A percentile compares a stretch with the other conserved stretches of the same genome.
phyloP scores from a whole-genome alignment of 2,888 invertebrate genomes.

The Apotomis turbidana region DNA sequence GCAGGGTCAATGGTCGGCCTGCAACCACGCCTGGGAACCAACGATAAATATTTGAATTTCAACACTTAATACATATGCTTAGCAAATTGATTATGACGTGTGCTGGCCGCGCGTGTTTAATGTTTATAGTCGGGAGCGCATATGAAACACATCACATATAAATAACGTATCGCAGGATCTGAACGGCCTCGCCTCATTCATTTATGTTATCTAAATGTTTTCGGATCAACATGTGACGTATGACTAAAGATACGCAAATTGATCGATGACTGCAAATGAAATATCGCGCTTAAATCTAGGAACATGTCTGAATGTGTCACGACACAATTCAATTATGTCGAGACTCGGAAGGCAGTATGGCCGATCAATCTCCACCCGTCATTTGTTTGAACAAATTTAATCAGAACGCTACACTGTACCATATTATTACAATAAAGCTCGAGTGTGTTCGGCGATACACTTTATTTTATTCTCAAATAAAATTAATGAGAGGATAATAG shows the following conservation, averaged over 20 bases:
- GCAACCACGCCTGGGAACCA: constrained; percentile 76
- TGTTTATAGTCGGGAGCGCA: constrained; percentile 19
- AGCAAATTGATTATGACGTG: constrained; percentile 78
- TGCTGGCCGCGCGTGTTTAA: constrained; percentile 59
- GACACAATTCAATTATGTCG: constrained; percentile 23
- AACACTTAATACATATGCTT: constrained; percentile 82
- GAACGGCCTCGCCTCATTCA: constrained; percentile 22
- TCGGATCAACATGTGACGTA: constrained; percentile 20
- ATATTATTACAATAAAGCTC: constrained; percentile 16
- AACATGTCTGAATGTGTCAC: constrained; percentile 19
- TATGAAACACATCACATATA: constrained; percentile 14
- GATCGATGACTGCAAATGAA: constrained; percentile 29
- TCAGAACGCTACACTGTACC: constrained; percentile 13
- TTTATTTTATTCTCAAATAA: constrained; percentile 34
- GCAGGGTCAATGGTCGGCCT: constrained; percentile 80
- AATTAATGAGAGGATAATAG: constrained; percentile 49
- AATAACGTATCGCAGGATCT: constrained; percentile 19
- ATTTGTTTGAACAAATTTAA: constrained; percentile 24
- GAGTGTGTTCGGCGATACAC: constrained; percentile 8
- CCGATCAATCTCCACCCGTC: constrained; percentile 25
- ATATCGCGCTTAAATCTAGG: constrained; percentile 9
- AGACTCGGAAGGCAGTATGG: constrained; percentile 6
- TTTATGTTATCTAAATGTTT: constrained; percentile 27
- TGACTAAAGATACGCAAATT: constrained; percentile 26
- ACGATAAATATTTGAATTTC: constrained; percentile 83